These are phyloP conservation scores for Stegodyphus dumicola DNA, from an alignment of 1,140 invertebrate genomes.

Conservation along the genomic window DNA sequence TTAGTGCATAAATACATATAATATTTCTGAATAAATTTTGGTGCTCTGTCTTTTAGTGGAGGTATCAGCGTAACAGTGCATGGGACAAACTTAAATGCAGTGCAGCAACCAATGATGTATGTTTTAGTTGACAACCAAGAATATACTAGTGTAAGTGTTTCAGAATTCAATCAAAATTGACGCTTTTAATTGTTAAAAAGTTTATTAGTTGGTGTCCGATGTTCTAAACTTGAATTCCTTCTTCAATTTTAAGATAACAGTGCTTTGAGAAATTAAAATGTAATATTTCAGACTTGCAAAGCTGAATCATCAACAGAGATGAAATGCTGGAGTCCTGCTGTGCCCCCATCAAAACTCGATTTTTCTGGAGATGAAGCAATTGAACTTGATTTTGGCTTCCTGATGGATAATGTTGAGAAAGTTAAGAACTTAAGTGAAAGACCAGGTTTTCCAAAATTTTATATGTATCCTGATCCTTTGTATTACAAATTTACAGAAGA, in stretches of 20 bases:
- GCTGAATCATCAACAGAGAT: slow-evolving; percentile 83
- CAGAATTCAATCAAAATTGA: neutral
- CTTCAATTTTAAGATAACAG: no score
- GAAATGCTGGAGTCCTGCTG: slow-evolving; percentile 86
- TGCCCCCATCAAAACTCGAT: slow-evolving; percentile 73
- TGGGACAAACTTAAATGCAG: slow-evolving; percentile 87
- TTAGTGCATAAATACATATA: neutral
- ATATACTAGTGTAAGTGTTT: slow-evolving; percentile 78
- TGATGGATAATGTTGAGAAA: slow-evolving; percentile 90
- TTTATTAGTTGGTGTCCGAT: neutral
- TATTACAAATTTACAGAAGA: slow-evolving; percentile 90
- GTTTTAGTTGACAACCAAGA: slow-evolving; percentile 83
- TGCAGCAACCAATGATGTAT: slow-evolving; percentile 92
- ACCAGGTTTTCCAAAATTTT: slow-evolving; percentile 75
- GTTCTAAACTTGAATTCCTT: neutral
- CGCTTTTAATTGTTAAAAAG: slow-evolving; percentile 56
- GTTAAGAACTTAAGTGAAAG: slow-evolving; percentile 82
- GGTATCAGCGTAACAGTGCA: slow-evolving; percentile 90
- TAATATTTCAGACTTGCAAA: slow-evolving; percentile 74
- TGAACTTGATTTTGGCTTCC: slow-evolving; percentile 89
- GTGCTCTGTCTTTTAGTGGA: slow-evolving; percentile 73
- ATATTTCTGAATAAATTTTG: neutral
- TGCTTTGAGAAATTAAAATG: neutral
- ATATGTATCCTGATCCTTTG: slow-evolving; percentile 90
- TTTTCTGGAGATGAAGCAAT: slow-evolving; percentile 78